phyloP scores from a whole-genome alignment of 2,797 vertebrate genomes.

The Amphiprion clarkii region DNA sequence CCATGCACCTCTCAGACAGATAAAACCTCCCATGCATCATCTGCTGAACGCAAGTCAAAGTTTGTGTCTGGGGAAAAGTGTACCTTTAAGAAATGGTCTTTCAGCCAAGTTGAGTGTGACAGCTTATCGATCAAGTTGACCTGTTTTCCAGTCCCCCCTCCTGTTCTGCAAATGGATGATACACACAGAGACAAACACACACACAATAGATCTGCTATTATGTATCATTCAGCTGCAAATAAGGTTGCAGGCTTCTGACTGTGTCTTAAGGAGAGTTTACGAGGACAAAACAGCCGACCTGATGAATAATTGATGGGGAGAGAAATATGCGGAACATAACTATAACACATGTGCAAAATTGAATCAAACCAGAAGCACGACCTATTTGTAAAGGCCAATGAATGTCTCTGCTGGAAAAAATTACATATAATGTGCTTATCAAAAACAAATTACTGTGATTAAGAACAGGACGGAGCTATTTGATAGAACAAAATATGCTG shows the following conservation, averaged over 20 bases:
- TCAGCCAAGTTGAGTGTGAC: conserved; percentile 15
- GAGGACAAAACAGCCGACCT: conserved; percentile 20
- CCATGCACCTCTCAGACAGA: background rate
- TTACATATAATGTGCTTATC: conserved; percentile 40
- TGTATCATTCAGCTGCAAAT: conserved; percentile 36
- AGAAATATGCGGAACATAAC: conserved; percentile 1
- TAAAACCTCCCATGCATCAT: conserved; percentile 1
- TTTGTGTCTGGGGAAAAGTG: conserved; percentile 14
- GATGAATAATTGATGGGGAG: conserved; percentile 38
- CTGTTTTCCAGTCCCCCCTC: conserved; percentile 7
- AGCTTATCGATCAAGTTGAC: conserved; percentile 44
- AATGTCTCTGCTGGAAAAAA: conserved; percentile 37
- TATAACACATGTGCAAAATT: conserved; percentile 2
- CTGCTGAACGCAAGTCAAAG: background rate
- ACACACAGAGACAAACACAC: conserved; percentile 17
- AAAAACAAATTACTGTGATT: conserved; percentile 35
- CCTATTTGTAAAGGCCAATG: conserved; percentile 41
- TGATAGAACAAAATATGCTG: background rate
- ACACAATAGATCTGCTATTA: conserved; percentile 3
- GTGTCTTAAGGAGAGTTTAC: conserved; percentile 35
- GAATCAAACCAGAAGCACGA: conserved; percentile 9
- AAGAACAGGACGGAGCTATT: conserved; percentile 17
- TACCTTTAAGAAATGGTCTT: conserved; percentile 18
- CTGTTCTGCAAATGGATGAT: conserved; percentile 27
- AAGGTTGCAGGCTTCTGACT: conserved; percentile 26